Evolutionary conservation across 1,140 invertebrate genomes (phyloP).

Genomic region (Brachionus calyciflorus): DNA sequence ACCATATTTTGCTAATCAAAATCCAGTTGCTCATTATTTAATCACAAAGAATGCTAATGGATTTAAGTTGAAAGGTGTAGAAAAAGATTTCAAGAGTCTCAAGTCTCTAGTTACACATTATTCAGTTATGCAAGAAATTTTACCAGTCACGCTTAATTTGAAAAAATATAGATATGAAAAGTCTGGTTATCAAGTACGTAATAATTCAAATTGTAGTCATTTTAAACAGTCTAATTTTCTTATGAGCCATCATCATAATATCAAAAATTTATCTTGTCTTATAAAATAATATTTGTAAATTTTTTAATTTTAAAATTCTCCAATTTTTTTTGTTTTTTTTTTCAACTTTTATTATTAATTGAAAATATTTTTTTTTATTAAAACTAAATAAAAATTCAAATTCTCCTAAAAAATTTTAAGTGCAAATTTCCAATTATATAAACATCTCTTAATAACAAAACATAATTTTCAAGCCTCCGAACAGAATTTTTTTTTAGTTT

Average conservation of each 20-base stretch:
- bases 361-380: no score
- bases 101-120: constrained; percentile 39
- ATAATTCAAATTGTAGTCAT: constrained; percentile 13
- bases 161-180: neutral
- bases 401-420: no score
- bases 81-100: constrained; percentile 33
- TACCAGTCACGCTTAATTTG: constrained; percentile 26
- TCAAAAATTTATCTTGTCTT: constrained; percentile 18
- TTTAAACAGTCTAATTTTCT: neutral
- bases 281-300: constrained; percentile 20
- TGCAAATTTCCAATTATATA: no score
- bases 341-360: no score
- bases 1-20: constrained; percentile 42
- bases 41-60: constrained; percentile 6
- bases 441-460: no score
- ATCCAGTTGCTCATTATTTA: constrained; percentile 26
- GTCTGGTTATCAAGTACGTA: neutral
- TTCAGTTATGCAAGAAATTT: constrained; percentile 42
- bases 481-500: no score
- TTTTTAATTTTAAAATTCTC: no score
- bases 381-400: no score
- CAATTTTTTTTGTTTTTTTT: no score
- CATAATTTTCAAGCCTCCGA: no score
- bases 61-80: constrained; percentile 29
- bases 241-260: neutral